These are phyloP conservation scores for Subacronicta megacephala DNA, from an alignment of 2,888 invertebrate species.

Conservation along the genomic window DNA sequence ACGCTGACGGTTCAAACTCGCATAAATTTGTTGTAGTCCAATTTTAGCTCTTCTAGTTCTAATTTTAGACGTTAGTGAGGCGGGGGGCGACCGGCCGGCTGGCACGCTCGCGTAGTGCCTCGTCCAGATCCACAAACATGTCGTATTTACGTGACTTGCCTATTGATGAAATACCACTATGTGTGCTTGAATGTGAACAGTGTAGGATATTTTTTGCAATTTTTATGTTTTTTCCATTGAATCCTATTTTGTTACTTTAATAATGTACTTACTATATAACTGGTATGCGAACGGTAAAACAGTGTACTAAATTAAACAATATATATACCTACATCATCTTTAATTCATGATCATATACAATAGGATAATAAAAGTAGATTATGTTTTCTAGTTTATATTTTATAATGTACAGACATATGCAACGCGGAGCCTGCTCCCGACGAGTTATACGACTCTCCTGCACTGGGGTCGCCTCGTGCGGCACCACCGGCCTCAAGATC, in stretches of 20 bases:
- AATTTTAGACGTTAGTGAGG: slow-evolving; percentile 75
- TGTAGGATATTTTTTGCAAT: slow-evolving; percentile 45
- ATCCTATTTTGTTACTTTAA: not conserved
- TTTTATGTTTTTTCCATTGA: not conserved
- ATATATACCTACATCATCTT: no score
- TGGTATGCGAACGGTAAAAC: not conserved
- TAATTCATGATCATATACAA: no score
- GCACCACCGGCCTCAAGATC: slow-evolving; percentile 60
- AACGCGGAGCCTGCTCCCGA: slow-evolving; percentile 68
- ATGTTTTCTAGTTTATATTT: not conserved
- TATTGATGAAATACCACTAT: slow-evolving; percentile 86
- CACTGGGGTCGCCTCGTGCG: slow-evolving; percentile 79
- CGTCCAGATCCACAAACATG: slow-evolving; percentile 65
- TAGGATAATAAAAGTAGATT: not conserved
- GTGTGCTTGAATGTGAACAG: slow-evolving; percentile 83
- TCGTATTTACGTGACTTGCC: slow-evolving; percentile 80
- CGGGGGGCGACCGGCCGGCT: slow-evolving; percentile 65
- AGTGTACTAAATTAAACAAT: slow-evolving; percentile 21
- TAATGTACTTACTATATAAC: not conserved
- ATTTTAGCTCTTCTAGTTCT: slow-evolving; percentile 84
- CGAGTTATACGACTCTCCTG: slow-evolving; percentile 82
- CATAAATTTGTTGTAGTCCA: slow-evolving; percentile 66
- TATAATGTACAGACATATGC: slow-evolving; percentile 73
- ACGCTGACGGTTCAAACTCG: slow-evolving; percentile 47
- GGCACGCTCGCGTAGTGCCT: slow-evolving; percentile 51